Evolutionary conservation across 2,797 vertebrate genomes (phyloP), one percentile per base, ranked within the genome.

Genomic region (Myotis findleyi): DNA sequence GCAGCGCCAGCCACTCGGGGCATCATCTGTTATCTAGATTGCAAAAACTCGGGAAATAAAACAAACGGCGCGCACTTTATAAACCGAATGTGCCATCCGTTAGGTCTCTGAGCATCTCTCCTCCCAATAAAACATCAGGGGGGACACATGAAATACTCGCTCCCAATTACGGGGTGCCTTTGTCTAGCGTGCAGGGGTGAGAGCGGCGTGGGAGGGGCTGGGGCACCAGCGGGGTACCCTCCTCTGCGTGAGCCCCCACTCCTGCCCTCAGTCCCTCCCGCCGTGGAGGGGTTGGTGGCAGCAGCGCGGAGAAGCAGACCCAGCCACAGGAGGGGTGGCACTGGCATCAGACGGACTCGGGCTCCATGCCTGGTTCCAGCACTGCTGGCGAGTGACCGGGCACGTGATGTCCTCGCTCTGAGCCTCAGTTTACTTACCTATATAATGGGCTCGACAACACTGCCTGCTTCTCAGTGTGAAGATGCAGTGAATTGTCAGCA

Each of bases 1-100:
- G 93, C 97, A 98, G 98, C 97, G 97, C 92, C 97, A 98, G 97
- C 98, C 98, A 97, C 98, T 98, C 95, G 92, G 77, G 97, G 98
- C 97, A 89, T 98, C 98, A 98, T 98, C 98, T 98, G 98, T 98
- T 98, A 98, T 98, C 98, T 98, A 98, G 98, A 98, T 98, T 98
- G 98, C 98, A 98, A 98, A 98, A 98, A 97, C 98, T 96, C 97
- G 92, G 96, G 98, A 98, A 98, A 98, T 98, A 98, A 98, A 98
- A 98, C 98, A 98, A 98, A 96, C 97, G 85, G 95, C 92, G 51
- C 87, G 88, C 97, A 95, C 97, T 98, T 98, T 98, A 98, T 98
- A 98, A 98, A 98, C 98, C 96, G 98, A 98, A 98, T 98, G 98
- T 96, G 98, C 98, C 98, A 98, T 98, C 97, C 95, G 89, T 96